Percentiles rank a stretch among this genome's conserved stretches.
These are phyloP conservation scores for Aplocera efformata DNA, from an alignment of 2,888 invertebrate genomes.

Conservation along the genomic window DNA sequence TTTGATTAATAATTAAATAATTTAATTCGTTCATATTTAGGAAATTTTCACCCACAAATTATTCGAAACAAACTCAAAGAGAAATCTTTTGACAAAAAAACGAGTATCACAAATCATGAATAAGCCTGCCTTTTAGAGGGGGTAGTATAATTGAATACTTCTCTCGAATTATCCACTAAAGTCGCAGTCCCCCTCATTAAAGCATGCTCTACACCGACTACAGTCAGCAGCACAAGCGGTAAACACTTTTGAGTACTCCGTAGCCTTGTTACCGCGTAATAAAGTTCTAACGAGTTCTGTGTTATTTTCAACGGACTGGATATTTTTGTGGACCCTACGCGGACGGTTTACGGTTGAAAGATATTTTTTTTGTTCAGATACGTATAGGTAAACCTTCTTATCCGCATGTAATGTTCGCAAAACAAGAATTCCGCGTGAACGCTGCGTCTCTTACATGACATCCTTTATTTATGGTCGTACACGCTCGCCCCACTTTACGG, in stretches of 20 bases:
- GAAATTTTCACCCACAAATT: no score
- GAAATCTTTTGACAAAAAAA: not conserved
- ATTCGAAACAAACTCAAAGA: not conserved
- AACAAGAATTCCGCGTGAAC: slow-evolving; percentile 43
- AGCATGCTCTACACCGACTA: slow-evolving; percentile 18
- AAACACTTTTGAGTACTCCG: slow-evolving; percentile 25
- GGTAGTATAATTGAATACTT: slow-evolving; percentile 21
- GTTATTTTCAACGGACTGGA: slow-evolving; percentile 21
- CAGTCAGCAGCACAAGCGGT: slow-evolving; percentile 21
- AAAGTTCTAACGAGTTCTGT: slow-evolving; percentile 23
- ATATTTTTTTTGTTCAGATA: not conserved
- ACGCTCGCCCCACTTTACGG: slow-evolving; percentile 54
- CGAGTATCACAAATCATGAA: not conserved
- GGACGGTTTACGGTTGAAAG: no score
- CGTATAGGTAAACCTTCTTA: slow-evolving; percentile 22
- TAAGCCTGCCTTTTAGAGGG: not conserved
- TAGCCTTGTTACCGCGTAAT: slow-evolving; percentile 26
- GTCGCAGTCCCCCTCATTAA: slow-evolving; percentile 20
- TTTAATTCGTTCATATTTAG: no score
- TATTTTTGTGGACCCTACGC: not conserved
- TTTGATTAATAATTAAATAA: no score
- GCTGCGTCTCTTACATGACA: slow-evolving; percentile 49
- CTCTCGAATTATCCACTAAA: slow-evolving; percentile 19
- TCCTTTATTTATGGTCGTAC: slow-evolving; percentile 55
- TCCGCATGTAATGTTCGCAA: slow-evolving; percentile 39